These are phyloP conservation scores for Dicranocentrus wangi DNA, from an alignment of 2,888 invertebrate species.

Conservation along the genomic window DNA sequence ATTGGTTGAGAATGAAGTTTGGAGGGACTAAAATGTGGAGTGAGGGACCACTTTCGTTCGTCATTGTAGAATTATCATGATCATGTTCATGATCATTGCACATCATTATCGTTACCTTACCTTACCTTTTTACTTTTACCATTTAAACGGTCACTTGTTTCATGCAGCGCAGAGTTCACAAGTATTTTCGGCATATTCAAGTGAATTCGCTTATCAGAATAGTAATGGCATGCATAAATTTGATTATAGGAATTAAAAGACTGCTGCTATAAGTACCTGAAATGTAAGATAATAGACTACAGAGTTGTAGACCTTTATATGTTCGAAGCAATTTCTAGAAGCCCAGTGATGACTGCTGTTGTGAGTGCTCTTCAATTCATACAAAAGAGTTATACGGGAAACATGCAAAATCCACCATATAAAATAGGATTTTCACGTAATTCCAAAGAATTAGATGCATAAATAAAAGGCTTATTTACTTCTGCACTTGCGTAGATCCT, in stretches of 20 bases:
- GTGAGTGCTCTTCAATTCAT: too few relatives aligned
- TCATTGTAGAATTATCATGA: slow-evolving; percentile 12
- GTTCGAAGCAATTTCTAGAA: too few relatives aligned
- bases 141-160: background rate
- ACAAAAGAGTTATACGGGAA: too few relatives aligned
- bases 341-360: too few relatives aligned
- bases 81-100: slow-evolving; percentile 27
- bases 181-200: background rate
- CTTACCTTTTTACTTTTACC: background rate
- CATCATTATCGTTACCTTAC: background rate
- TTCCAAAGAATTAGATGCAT: background rate
- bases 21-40: background rate
- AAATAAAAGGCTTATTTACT: background rate
- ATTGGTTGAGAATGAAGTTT: background rate
- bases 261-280: too few relatives aligned
- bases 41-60: background rate
- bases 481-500: background rate
- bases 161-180: background rate
- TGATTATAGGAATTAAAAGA: slow-evolving; percentile 7
- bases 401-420: too few relatives aligned
- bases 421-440: slow-evolving; percentile 9
- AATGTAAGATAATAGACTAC: too few relatives aligned
- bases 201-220: background rate
- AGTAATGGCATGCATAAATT: slow-evolving; percentile 1
- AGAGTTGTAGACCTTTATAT: too few relatives aligned